These are phyloP conservation scores for Castor canadensis DNA, from an alignment of 2,113 vertebrate genomes.

Conservation along the genomic window DNA sequence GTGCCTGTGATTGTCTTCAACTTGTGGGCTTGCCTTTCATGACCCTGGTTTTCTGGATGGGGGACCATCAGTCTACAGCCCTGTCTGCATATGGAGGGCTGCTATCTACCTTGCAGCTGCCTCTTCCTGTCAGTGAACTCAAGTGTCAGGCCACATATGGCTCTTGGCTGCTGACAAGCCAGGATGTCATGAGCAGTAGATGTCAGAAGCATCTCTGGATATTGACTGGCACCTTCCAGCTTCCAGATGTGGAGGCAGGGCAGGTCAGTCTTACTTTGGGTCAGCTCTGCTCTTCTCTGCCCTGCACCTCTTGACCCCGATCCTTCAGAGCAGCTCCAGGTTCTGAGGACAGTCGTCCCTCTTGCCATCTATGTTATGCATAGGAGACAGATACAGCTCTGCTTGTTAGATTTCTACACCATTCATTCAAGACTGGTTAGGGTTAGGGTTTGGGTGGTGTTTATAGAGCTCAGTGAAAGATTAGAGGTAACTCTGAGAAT, in stretches of 20 bases:
- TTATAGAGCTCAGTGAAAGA: neutral
- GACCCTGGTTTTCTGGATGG: fast-evolving
- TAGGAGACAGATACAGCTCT: neutral
- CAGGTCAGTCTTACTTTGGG: neutral
- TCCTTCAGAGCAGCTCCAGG: neutral
- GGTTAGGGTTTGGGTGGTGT: neutral
- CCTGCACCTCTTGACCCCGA: neutral
- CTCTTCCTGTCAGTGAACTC: conserved; percentile 31
- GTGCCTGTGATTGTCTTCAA: neutral
- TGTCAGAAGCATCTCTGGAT: neutral
- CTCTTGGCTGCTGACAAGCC: conserved; percentile 28
- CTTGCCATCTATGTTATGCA: neutral
- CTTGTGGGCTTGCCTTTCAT: neutral
- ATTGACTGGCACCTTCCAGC: neutral
- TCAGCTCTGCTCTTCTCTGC: neutral
- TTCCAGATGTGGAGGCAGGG: neutral
- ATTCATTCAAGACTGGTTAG: neutral
- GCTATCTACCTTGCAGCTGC: conserved; percentile 6
- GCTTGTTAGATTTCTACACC: neutral
- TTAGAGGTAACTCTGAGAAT: neutral
- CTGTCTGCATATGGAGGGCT: neutral
- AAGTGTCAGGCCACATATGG: conserved; percentile 56
- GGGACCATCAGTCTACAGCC: neutral
- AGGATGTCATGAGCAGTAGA: conserved; percentile 6
- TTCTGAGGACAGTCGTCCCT: neutral